Percentiles rank a stretch among this genome's conserved stretches.
Evolutionary conservation across 2,113 vertebrate genomes (phyloP).

Genomic region (Egretta garzetta): DNA sequence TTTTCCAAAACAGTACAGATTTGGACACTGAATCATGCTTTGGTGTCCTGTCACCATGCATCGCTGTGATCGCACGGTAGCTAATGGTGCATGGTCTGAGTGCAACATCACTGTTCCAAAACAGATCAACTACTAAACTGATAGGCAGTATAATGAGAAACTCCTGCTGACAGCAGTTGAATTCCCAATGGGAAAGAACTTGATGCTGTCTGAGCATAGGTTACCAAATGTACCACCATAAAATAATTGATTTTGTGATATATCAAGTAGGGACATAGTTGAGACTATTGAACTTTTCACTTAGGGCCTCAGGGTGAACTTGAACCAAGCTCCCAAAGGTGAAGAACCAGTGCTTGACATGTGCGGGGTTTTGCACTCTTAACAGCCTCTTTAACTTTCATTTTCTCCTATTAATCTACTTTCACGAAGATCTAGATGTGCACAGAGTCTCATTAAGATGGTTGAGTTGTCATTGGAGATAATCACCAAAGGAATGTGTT

Average conservation of each 20-base stretch:
- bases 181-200: conserved; percentile 74
- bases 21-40: conserved; percentile 42
- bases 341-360: conserved; percentile 69
- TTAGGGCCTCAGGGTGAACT: conserved; percentile 77
- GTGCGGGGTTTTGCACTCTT: conserved; percentile 60
- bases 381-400: conserved; percentile 76
- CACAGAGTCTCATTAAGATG: conserved; percentile 76
- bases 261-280: conserved; percentile 70
- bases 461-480: conserved; percentile 80
- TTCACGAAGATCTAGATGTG: conserved; percentile 72
- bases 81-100: conserved; percentile 32
- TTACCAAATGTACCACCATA: conserved; percentile 76
- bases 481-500: conserved; percentile 76
- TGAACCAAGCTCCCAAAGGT: conserved; percentile 79
- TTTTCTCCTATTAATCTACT: conserved; percentile 78
- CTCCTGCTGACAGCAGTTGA: conserved; percentile 72
- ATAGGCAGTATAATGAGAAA: conserved; percentile 50
- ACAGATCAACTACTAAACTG: neutral
- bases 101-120: neutral
- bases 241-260: conserved; percentile 84
- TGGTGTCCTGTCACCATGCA: conserved; percentile 29
- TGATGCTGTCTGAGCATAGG: conserved; percentile 77
- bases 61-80: conserved; percentile 8
- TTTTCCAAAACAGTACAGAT: conserved; percentile 32
- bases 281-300: conserved; percentile 80